A percentile compares a stretch with the other conserved stretches of the same genome.
These are phyloP conservation scores for Ctenodactylus gundi DNA, from an alignment of 2,113 vertebrate species.

Conservation along the genomic window DNA sequence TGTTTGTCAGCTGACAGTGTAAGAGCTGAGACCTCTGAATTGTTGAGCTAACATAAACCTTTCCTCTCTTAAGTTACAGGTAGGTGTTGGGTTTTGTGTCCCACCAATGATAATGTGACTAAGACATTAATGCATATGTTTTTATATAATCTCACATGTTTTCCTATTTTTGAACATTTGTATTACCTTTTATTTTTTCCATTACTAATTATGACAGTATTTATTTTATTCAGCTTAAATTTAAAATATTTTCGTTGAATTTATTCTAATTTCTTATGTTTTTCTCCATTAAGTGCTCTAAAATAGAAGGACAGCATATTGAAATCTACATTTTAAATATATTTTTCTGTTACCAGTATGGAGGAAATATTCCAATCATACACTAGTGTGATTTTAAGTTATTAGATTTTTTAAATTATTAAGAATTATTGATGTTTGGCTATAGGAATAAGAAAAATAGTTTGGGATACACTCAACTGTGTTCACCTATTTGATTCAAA, in stretches of 20 bases:
- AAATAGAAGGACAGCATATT: not conserved
- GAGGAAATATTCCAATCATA: not conserved
- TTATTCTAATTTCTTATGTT: not conserved
- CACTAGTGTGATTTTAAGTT: not conserved
- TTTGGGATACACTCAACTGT: not conserved
- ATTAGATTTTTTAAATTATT: not conserved
- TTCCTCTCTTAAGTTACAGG: too few species aligned
- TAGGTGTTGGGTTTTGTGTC: too few species aligned
- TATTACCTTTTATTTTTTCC: not conserved
- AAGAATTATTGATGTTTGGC: not conserved
- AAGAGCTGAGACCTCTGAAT: too few species aligned
- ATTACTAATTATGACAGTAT: not conserved
- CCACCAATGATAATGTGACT: too few species aligned
- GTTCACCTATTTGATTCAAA: not conserved
- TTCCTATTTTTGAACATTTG: not conserved
- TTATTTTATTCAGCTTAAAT: not conserved
- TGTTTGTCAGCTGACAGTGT: too few species aligned
- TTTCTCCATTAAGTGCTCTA: not conserved
- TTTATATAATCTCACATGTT: too few species aligned
- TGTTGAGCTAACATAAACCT: too few species aligned
- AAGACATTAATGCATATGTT: too few species aligned
- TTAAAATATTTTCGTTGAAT: not conserved
- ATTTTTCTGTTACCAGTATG: not conserved
- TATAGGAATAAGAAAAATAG: not conserved
- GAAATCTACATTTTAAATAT: not conserved